Evolutionary conservation across 2,797 vertebrate genomes (phyloP), one percentile per base, ranked within the genome.

Genomic region (Pseudomugil tenellus): DNA sequence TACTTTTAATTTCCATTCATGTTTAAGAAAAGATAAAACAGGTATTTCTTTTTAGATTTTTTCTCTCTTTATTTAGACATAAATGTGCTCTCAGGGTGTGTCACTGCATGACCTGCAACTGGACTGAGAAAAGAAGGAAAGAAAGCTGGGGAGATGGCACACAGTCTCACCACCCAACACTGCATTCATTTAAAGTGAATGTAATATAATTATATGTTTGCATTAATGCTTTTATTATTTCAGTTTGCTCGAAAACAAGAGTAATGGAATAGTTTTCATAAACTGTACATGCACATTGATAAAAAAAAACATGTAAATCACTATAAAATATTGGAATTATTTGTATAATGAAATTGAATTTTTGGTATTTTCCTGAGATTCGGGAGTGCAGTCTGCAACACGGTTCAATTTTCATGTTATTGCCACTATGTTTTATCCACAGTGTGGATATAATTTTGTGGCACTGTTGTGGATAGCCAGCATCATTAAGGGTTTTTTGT

Each of bases 321-420:
- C 79, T 80, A 77, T 67, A 49, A 80, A 74, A 69, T 64, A 70
- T 68, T n/a, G 68, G 54, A 80, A 87, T 86, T 81, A 62, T 46
- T 53, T 92, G 84, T 89, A 83, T 68, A 85, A 76, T 88, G 21
- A 89, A 86, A 92, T 85, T 64, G 55, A 63, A 79, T 63, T 84
- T 89, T 91, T 86, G 26, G 63, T 78, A 70, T 63, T 86, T 76
- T 70, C 34, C n/a, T 28, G 66, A 74, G 54, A 83, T 89, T 84
- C 80, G 85, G 69, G 43, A 48, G 74, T 84, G 62, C 52, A 37
- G 53, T 74, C 67, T 80, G 67, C 63, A 71, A 67, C 70, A 61
- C 41, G 53, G 28, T 77, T 80, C 59, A 77, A 58, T 80, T 72
- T 77, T 77, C 58, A 80, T 57, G 62, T 62, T 70, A 32, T 77